These are phyloP conservation scores for Scaeva pyrastri DNA, from an alignment of 2,888 invertebrate species.

Conservation along the genomic window DNA sequence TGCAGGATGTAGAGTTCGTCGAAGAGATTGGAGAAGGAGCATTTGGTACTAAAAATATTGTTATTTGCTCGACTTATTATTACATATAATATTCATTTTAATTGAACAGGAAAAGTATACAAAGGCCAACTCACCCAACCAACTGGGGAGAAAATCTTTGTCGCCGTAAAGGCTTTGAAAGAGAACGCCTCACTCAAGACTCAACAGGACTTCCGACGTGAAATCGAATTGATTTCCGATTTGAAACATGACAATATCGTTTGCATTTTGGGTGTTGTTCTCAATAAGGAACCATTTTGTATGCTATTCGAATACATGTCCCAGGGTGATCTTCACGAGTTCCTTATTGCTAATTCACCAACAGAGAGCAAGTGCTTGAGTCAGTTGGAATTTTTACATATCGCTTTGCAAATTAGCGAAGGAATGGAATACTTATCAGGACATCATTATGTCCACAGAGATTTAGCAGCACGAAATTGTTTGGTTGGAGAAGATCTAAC, in stretches of 20 bases:
- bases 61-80: not conserved
- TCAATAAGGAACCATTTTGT: constrained; percentile 95
- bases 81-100: not conserved
- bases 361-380: constrained; percentile 91
- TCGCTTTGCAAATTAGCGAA: constrained; percentile 93
- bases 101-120: constrained; percentile 90
- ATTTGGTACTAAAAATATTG: constrained; percentile 87
- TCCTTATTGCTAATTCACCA: constrained; percentile 95
- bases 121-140: constrained; percentile 94
- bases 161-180: constrained; percentile 97
- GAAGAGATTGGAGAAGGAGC: constrained; percentile 98
- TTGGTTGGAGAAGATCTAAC: constrained; percentile 96
- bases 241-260: constrained; percentile 98
- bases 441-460: constrained; percentile 98
- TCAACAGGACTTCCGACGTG: constrained; percentile 95
- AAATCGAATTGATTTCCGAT: constrained; percentile 97
- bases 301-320: constrained; percentile 99
- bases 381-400: constrained; percentile 94
- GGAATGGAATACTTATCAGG: constrained; percentile 95
- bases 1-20: constrained; percentile 93
- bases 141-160: constrained; percentile 89
- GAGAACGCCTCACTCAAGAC: constrained; percentile 96
- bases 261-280: constrained; percentile 95
- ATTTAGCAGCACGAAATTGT: constrained; percentile 98
- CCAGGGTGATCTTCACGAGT: constrained; percentile 98